Base-by-base conservation (phyloP, 2,888 invertebrate genomes). In the Drosophila pseudotalamancana region DNA sequence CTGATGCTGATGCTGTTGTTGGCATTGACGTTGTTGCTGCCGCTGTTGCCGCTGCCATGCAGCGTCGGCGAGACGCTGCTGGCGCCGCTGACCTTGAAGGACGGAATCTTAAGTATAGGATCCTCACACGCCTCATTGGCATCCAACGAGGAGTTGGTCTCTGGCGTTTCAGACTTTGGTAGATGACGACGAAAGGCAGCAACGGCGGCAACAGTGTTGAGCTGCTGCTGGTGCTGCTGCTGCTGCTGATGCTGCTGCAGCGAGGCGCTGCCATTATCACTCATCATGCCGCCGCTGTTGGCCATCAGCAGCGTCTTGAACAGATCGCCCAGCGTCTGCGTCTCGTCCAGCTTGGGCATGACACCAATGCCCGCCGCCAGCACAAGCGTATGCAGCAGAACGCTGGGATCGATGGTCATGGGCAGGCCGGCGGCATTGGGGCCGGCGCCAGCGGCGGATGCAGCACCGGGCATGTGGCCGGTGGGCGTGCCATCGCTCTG, bases 51-150 rank as follows among this genome's bases (percentile, higher is more conserved):
- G 37, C 39, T 65, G 50, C 56, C 16, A 29, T 91, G 55, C 43
- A 55, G 39, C 48, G 71, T 77, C 14, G 90, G 89, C 48, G 90
- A 89, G 37, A 89, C 79, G 55, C 88, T 87, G 54, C 89, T 83
- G 45, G 91, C 88, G 54, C 90, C 90, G 72, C 89, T 92, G 82
- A 97, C 96, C 92, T 95, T 95, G 93, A 96, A 97, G 94, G 97
- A 97, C 93, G 97, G 97, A 94, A 97, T 97, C 93, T 96, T 97
- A 89, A 97, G 94, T 92, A 97, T 97, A 92, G 93, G 92, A 73
- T 95, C 95, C 70, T 95, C 95, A 70, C 90, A 89, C 27, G 76
- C 71, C 65, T 91, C 91, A 73, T 89, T 90, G 34, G 89, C 75
- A 56, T 91, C 91, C 69, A 89, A 71, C 59, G 90, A 90, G 51